A percentile compares a stretch with the other conserved stretches of the same genome.
Conservation (phyloP, 1,140 invertebrate species). For the Lerema accius region DNA sequence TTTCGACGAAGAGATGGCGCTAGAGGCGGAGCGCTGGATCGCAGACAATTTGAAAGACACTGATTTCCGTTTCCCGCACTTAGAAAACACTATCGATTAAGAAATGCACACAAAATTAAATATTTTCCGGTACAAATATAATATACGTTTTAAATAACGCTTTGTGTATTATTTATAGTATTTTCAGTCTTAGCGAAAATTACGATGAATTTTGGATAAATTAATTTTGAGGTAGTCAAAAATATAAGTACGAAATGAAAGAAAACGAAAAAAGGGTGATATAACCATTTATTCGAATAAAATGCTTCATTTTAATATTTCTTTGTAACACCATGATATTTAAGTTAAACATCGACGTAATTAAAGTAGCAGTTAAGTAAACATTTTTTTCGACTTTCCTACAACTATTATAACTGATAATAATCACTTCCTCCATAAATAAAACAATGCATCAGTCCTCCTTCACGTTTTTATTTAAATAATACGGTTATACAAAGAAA, state of each 20-base stretch:
- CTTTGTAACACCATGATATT: constrained; percentile 80
- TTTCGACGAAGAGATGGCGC: constrained; percentile 84
- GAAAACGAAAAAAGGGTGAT: constrained; percentile 65
- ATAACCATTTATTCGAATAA: constrained; percentile 81
- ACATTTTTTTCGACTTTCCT: constrained; percentile 55
- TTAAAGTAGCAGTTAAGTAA: constrained; percentile 71
- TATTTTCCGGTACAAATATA: not conserved
- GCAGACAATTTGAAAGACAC: too few species aligned
- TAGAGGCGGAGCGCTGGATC: constrained; percentile 86
- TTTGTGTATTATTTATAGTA: too few species aligned
- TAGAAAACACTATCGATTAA: constrained; percentile 17
- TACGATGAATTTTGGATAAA: too few species aligned
- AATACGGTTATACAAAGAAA: constrained; percentile 81
- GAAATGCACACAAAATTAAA: not conserved
- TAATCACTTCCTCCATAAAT: constrained; percentile 63
- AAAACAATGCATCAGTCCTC: constrained; percentile 79
- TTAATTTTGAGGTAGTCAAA: too few species aligned
- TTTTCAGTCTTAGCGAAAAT: too few species aligned
- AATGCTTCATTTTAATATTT: constrained; percentile 77
- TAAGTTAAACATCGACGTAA: constrained; percentile 72
- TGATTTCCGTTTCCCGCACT: constrained; percentile 83
- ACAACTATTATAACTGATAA: constrained; percentile 51
- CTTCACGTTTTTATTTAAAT: constrained; percentile 78
- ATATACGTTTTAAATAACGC: too few species aligned
- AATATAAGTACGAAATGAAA: constrained; percentile 46